Evolutionary conservation across 2,888 invertebrate genomes (phyloP).

Genomic region (Microplitis deprimator): DNA sequence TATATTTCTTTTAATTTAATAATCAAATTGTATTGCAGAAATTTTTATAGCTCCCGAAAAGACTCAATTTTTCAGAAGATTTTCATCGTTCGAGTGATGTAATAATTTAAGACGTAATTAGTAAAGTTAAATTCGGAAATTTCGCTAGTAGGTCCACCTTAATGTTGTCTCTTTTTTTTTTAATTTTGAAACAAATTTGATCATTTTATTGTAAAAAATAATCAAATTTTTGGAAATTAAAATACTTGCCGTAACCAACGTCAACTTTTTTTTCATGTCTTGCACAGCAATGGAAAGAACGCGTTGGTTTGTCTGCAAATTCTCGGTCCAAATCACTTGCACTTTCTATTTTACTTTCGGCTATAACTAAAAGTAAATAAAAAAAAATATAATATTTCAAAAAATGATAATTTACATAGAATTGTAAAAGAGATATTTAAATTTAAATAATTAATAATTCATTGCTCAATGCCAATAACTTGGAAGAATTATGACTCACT

Average conservation of each 20-base stretch:
- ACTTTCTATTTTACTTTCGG: slow-evolving; percentile 39
- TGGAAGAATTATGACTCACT: slow-evolving; percentile 18
- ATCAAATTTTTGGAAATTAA: not conserved
- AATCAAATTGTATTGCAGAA: too few species aligned
- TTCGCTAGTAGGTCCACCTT: too few species aligned
- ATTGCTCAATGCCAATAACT: not conserved
- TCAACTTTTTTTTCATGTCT: slow-evolving; percentile 65
- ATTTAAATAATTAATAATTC: not conserved
- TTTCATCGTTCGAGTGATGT: too few species aligned
- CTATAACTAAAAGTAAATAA: slow-evolving; percentile 33
- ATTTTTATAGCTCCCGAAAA: too few species aligned
- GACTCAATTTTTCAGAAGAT: too few species aligned
- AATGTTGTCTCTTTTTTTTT: too few species aligned
- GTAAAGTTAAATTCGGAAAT: too few species aligned
- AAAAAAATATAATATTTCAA: not conserved
- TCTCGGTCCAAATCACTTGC: slow-evolving; percentile 33
- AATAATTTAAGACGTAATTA: too few species aligned
- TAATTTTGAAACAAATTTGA: too few species aligned
- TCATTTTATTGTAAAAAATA: too few species aligned
- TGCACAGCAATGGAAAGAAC: slow-evolving; percentile 62
- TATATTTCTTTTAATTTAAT: too few species aligned
- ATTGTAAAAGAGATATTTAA: not conserved
- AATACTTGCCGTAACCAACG: slow-evolving; percentile 65
- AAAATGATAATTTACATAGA: not conserved
- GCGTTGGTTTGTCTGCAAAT: slow-evolving; percentile 42